These are phyloP conservation scores for Bettongia penicillata DNA, from an alignment of 2,113 vertebrate genomes.

Conservation along the genomic window DNA sequence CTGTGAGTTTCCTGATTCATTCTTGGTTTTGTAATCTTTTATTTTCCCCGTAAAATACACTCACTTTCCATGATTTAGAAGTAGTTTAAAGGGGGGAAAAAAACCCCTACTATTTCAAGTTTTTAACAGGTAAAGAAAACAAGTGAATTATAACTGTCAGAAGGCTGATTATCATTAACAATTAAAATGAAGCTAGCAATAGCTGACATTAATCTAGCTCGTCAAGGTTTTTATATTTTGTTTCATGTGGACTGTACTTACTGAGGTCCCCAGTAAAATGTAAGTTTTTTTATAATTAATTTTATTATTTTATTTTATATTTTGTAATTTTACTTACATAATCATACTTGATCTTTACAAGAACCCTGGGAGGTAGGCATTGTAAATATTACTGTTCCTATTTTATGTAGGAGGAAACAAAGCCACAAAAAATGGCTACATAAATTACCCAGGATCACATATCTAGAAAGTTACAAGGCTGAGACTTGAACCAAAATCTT, in stretches of 20 bases:
- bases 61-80: neutral
- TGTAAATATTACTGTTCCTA: neutral
- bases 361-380: neutral
- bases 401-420: neutral
- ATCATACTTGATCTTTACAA: neutral
- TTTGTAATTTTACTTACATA: neutral
- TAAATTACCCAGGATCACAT: neutral
- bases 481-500: neutral
- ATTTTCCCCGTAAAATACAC: neutral
- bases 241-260: neutral
- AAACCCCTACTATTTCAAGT: neutral
- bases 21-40: neutral
- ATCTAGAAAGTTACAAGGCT: neutral
- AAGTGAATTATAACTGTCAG: neutral
- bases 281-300: neutral
- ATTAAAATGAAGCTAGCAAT: neutral
- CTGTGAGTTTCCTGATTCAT: slow-evolving; percentile 87
- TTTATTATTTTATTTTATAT: too few species aligned
- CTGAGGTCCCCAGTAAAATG: neutral
- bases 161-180: neutral
- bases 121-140: neutral
- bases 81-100: neutral
- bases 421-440: neutral
- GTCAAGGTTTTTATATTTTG: neutral
- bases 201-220: neutral